These are phyloP conservation scores for Oreochromis niloticus DNA, from an alignment of 2,113 vertebrate species.

Conservation along the genomic window DNA sequence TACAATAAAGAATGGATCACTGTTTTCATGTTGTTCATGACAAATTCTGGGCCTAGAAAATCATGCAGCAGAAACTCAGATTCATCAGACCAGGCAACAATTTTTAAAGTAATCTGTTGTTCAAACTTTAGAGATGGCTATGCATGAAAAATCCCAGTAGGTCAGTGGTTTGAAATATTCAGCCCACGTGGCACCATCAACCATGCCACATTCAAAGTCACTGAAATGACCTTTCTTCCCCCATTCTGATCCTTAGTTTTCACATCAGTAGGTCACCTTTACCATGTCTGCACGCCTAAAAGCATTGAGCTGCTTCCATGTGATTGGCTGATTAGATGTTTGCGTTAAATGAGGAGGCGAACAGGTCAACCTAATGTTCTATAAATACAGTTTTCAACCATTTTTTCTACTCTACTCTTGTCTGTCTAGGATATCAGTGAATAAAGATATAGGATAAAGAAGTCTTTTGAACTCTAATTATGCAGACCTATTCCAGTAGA, in stretches of 20 bases:
- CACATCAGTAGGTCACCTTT: not conserved
- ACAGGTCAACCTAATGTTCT: not conserved
- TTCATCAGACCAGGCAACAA: not conserved
- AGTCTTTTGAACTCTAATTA: not conserved
- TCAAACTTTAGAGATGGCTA: not conserved
- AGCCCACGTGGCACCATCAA: not conserved
- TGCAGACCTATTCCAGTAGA: not conserved
- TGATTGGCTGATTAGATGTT: accelerated
- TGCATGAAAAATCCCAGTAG: not conserved
- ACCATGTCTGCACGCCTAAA: not conserved
- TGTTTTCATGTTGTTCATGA: not conserved
- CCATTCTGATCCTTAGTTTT: not conserved
- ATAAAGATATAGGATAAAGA: not conserved
- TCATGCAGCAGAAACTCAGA: not conserved
- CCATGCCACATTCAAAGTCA: not conserved
- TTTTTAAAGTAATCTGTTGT: accelerated
- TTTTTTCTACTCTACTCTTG: not conserved
- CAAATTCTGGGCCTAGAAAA: not conserved
- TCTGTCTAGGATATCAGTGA: not conserved
- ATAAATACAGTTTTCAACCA: not conserved
- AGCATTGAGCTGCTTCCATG: not conserved
- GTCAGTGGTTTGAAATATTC: not conserved
- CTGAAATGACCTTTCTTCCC: not conserved
- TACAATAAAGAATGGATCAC: not conserved
- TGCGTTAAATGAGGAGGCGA: not conserved